Percentiles rank a stretch among this genome's conserved stretches.
Evolutionary conservation across 2,888 invertebrate genomes (phyloP).

Genomic region (Eristalis tenax): DNA sequence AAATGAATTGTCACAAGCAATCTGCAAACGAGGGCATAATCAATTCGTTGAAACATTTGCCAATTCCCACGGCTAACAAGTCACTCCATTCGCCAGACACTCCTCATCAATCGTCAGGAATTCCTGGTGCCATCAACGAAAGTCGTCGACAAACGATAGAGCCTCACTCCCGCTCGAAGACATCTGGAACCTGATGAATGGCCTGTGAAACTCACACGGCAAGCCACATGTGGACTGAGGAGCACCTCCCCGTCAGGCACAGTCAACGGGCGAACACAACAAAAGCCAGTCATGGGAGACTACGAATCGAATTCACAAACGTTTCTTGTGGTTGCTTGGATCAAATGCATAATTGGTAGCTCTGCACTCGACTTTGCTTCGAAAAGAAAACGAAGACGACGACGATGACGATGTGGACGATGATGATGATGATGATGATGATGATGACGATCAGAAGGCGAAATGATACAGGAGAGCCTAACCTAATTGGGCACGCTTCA

Average conservation of each 20-base stretch:
- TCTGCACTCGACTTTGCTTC: constrained; percentile 29
- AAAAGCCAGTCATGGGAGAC: constrained; percentile 13
- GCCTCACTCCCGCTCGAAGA: neutral
- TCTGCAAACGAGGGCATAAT: neutral
- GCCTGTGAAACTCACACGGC: constrained; percentile 72
- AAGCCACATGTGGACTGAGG: constrained; percentile 26
- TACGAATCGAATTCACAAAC: constrained; percentile 53
- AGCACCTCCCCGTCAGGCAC: constrained; percentile 28
- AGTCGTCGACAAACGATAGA: neutral
- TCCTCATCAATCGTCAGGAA: neutral
- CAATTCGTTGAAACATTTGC: neutral
- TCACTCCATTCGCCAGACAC: neutral
- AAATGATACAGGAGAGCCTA: constrained; percentile 70
- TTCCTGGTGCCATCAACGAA: neutral
- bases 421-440: constrained; percentile 2
- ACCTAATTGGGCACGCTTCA: constrained; percentile 75
- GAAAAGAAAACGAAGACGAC: constrained; percentile 16
- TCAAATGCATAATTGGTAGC: constrained; percentile 59
- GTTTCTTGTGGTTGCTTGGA: constrained; percentile 49
- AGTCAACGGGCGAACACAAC: constrained; percentile 39
- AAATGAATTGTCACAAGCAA: neutral
- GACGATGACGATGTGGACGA: constrained; percentile 9
- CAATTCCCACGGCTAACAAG: neutral
- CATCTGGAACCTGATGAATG: neutral
- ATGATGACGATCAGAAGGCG: constrained; percentile 46